A percentile compares a stretch with the other conserved stretches of the same genome.
These are phyloP conservation scores for Lutjanus erythropterus DNA, from an alignment of 2,113 vertebrate species.

Conservation along the genomic window DNA sequence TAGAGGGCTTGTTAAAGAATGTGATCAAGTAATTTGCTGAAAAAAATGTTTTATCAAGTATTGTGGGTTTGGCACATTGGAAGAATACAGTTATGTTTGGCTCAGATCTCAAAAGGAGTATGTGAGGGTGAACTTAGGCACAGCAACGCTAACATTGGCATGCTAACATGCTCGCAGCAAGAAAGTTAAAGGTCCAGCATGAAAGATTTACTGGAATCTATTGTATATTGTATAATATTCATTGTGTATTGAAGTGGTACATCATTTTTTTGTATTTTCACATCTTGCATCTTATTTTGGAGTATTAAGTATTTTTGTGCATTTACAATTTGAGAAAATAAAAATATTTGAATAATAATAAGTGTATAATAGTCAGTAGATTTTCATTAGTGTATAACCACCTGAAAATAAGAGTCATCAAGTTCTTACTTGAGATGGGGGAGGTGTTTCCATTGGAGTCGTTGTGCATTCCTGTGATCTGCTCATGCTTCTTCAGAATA, in stretches of 20 bases:
- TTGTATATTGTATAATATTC: too few species aligned
- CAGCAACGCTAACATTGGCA: background rate
- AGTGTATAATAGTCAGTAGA: too few species aligned
- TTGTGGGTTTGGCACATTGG: background rate
- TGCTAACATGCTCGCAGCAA: background rate
- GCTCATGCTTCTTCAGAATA: conserved; percentile 63
- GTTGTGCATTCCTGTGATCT: conserved; percentile 17
- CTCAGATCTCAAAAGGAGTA: background rate
- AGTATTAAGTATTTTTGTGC: too few species aligned
- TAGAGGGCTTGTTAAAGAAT: conserved; percentile 8
- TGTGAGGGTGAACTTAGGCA: background rate
- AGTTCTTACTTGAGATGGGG: conserved; percentile 64
- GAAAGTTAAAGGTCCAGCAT: too few species aligned
- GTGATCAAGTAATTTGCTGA: background rate
- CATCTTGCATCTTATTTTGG: too few species aligned
- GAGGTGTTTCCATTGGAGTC: conserved; percentile 18
- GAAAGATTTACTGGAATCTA: too few species aligned
- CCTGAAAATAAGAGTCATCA: too few species aligned
- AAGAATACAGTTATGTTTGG: background rate
- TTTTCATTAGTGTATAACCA: too few species aligned
- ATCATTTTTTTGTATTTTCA: too few species aligned
- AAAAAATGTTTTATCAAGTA: background rate
- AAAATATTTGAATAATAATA: too few species aligned
- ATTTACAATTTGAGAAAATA: too few species aligned
- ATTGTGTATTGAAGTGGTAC: too few species aligned